Conservation (phyloP, 2,888 invertebrate genomes). For the Caenorhabditis sulstoni region DNA sequence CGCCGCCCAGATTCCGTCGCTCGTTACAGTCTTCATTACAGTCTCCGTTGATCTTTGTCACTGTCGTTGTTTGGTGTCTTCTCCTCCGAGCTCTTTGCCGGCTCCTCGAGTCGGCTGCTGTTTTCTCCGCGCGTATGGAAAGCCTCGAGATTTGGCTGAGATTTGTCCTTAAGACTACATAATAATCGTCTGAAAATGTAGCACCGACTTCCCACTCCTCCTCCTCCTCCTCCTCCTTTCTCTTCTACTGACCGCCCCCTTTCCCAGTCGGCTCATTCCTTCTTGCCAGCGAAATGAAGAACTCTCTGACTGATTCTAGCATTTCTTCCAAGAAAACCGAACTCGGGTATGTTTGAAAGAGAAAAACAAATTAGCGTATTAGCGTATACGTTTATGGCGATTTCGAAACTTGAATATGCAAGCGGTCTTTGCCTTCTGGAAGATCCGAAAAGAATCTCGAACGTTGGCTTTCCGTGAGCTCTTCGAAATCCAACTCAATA, state of each 20-base stretch:
- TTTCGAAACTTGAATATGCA: too few species aligned
- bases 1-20: conserved; percentile 7
- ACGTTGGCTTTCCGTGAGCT: too few species aligned
- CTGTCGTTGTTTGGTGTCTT: neutral
- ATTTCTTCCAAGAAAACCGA: conserved; percentile 11
- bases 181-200: conserved; percentile 52
- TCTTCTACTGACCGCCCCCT: conserved; percentile 12
- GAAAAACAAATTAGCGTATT: too few species aligned
- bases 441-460: too few species aligned
- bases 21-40: conserved; percentile 16
- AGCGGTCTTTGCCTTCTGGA: too few species aligned
- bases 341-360: neutral
- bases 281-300: conserved; percentile 24
- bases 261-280: conserved; percentile 13
- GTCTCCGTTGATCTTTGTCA: neutral
- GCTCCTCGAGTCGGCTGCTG: neutral
- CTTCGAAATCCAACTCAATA: too few species aligned
- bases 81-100: neutral
- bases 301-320: conserved; percentile 34
- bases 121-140: conserved; percentile 10
- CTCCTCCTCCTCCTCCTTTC: neutral
- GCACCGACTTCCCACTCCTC: conserved; percentile 14
- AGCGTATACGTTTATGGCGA: too few species aligned
- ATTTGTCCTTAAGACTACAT: conserved; percentile 50
- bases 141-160: conserved; percentile 36